These are phyloP conservation scores for Gallirallus australis DNA, from an alignment of 2,797 vertebrate species.

Conservation along the genomic window DNA sequence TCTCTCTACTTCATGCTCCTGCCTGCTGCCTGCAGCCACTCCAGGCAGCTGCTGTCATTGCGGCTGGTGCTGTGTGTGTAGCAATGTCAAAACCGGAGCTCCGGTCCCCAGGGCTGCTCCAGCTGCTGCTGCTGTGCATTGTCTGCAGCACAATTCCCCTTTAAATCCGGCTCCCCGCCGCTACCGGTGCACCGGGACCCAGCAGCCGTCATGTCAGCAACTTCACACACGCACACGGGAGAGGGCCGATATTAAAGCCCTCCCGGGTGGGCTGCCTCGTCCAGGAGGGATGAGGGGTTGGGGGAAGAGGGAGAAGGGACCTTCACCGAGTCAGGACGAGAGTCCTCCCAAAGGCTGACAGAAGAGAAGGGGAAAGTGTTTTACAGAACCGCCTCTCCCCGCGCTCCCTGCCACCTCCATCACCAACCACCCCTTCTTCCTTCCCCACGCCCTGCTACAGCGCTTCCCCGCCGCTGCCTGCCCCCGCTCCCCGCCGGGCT, in stretches of 20 bases:
- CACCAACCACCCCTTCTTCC: neutral
- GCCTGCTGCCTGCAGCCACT: slow-evolving; percentile 72
- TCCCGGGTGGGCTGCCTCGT: neutral
- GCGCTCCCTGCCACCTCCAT: neutral
- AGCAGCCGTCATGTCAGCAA: slow-evolving; percentile 70
- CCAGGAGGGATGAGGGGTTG: slow-evolving; percentile 2
- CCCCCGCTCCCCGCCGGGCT: neutral
- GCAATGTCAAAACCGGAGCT: slow-evolving; percentile 70
- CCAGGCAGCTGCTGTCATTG: slow-evolving; percentile 77
- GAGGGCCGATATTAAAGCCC: neutral
- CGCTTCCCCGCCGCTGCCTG: neutral
- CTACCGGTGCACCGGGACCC: slow-evolving; percentile 49
- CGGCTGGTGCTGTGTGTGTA: slow-evolving; percentile 67
- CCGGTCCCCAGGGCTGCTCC: slow-evolving; percentile 65
- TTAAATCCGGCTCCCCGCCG: slow-evolving; percentile 60
- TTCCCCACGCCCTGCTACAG: neutral
- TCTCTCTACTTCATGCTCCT: slow-evolving; percentile 77
- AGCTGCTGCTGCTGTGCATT: slow-evolving; percentile 71
- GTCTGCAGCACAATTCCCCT: slow-evolving; percentile 73
- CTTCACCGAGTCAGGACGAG: slow-evolving; percentile 73
- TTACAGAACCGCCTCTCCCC: slow-evolving; percentile 61
- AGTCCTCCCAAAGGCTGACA: slow-evolving; percentile 78
- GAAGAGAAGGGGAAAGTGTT: slow-evolving; percentile 80
- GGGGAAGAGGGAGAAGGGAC: slow-evolving; percentile 59
- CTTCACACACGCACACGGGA: slow-evolving; percentile 39